Base-by-base conservation (phyloP, 2,888 invertebrate species). In the Notodonta dromedarius region DNA sequence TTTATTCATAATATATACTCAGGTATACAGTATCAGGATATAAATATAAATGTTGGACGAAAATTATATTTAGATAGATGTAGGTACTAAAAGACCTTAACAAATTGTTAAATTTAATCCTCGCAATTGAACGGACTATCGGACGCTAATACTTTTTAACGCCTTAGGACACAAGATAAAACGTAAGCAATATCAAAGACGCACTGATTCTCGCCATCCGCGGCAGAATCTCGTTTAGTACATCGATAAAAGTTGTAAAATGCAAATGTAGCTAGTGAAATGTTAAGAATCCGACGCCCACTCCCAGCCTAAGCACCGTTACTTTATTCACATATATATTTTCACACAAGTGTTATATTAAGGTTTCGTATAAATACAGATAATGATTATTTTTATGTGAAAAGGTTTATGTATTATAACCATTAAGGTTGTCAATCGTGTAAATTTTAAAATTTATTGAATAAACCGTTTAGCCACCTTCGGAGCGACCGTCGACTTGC, bases 181-280 rank as follows among this genome's bases (percentile, higher is more conserved):
- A 85, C 78, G 80, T 84, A 82, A 77, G 80, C 81, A 83, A 82
- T 86, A 86, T 86, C 79, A 79, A 77, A 79, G 80, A 79, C 75
- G 82, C 79, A 78, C 77, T 80, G 82, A 79, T 83, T 86, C 82
- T 82, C 84, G 82, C 84, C 84, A 86, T 80, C 81, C 83, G 82
- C 81, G 80, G 81, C 77, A 80, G 80, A 84, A 80, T 84, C 87
- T 88, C 85, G 86, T 88, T 90, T 88, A 86, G 80, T 83, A 88
- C 89, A 87, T 80, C 87, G 89, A 90, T 91, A 90, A 88, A 92
- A 90, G 89, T 89, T 90, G 91, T 92, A 88, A 92, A 91, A 93
- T 93, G 92, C 88, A 90, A 92, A 93, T 92, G 82, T 84, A 77
- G 71, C 82, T 86, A 89, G 87, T 89, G 87, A 90, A 90, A 90